phyloP scores from a whole-genome alignment of 2,888 invertebrate species.

The Clusia tigrina region DNA sequence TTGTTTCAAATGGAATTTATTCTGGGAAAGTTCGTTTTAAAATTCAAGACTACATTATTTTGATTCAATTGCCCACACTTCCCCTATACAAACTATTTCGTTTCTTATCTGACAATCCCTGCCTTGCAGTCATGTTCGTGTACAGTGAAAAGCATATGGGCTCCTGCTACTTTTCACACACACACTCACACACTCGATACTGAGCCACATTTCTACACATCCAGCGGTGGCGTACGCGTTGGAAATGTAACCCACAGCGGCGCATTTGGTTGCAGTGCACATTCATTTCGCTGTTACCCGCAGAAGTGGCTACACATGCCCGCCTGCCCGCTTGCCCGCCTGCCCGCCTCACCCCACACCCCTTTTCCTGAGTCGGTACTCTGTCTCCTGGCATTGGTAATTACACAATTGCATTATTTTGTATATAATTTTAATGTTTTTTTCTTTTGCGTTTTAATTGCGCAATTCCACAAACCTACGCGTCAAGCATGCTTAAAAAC shows the following conservation, averaged over 20 bases:
- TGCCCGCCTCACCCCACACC: neutral
- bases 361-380: no score
- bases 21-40: no score
- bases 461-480: neutral
- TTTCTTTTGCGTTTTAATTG: constrained; percentile 5
- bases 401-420: constrained; percentile 4
- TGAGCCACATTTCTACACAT: no score
- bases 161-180: neutral
- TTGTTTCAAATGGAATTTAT: no score
- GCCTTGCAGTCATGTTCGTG: no score
- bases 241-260: neutral
- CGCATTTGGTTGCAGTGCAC: neutral
- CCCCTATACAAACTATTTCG: no score
- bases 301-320: neutral
- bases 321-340: neutral
- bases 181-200: neutral
- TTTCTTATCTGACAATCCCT: no score
- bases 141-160: no score
- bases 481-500: no score
- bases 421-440: neutral
- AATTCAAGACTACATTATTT: no score
- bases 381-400: neutral
- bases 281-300: neutral
- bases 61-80: no score
- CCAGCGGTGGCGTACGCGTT: neutral